Evolutionary conservation across 2,797 vertebrate species (phyloP), one percentile per base, ranked within the genome.

Genomic region (Eleutherodactylus coqui): DNA sequence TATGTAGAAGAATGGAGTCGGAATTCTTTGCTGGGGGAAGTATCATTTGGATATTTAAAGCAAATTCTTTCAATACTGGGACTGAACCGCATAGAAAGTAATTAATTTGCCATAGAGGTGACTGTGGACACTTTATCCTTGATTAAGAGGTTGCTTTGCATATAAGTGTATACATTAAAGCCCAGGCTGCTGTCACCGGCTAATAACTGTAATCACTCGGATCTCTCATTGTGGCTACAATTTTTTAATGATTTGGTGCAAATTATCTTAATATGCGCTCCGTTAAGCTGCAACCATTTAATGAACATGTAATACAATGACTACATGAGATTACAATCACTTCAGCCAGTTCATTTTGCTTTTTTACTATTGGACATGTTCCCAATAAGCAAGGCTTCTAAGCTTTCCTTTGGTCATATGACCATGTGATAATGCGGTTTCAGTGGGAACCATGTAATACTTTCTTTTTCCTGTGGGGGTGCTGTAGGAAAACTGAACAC

Each of bases 91-190:
- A 72, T 34, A 72, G 62, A 58, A 72, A 45, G 36, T 72, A 85
- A 79, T 79, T 34, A 34, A 60, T 34, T 24, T 41, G 47, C 16
- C 29, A 58, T 43, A 73, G 47, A 85, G 64, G 67, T 72, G 47
- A 51, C 24, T 79, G 29, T n/a, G 38, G 49, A 58, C 24, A 32
- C n/a, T 38, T 29, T 53, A 36, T 32, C 43, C 19, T 45, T 73
- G 47, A 85, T 72, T 85, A 85, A 85, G 49, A 85, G 41, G 36
- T 60, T 34, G 70, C 62, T 43, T 69, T 43, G 58, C 10, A 62
- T 84, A n/a, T 62, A 75, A 62, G 45, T 62, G 55, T 34, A 55
- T 29, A 27, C 36, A 21, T 5, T 47, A 19, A 34, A 29, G 72
- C 67, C 11, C 38, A 51, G 51, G 9, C 34, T 6, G 17, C 34